A percentile compares a stretch with the other conserved stretches of the same genome.
Evolutionary conservation across 1,140 invertebrate genomes (phyloP).

Genomic region (Littorina saxatilis): DNA sequence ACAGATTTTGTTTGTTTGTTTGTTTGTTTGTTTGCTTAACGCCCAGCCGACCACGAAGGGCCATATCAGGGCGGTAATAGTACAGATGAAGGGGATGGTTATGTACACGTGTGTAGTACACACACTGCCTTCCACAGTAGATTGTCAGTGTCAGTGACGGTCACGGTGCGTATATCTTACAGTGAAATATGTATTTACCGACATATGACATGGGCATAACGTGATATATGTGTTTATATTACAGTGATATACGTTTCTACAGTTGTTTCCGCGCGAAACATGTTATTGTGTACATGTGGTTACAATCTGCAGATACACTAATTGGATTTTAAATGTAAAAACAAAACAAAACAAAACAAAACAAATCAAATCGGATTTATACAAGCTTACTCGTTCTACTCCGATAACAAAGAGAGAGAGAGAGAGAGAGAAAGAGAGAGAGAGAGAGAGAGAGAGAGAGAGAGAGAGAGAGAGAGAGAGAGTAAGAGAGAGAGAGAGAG

Average conservation of each 20-base stretch:
- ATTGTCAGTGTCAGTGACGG: background rate
- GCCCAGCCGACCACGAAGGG: too few species aligned
- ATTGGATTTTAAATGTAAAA: background rate
- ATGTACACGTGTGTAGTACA: background rate
- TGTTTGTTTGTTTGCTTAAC: too few species aligned
- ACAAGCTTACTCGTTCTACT: background rate
- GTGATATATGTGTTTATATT: too few species aligned
- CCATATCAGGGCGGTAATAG: too few species aligned
- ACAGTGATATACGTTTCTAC: too few species aligned
- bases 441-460: conserved; percentile 1
- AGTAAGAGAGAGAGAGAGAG: conserved; percentile 27
- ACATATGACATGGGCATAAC: too few species aligned
- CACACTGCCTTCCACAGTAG: conserved; percentile 8
- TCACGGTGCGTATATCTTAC: too few species aligned
- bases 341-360: background rate
- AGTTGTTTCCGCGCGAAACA: too few species aligned
- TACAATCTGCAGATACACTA: background rate
- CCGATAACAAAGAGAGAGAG: background rate
- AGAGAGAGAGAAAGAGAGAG: conserved; percentile 1
- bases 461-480: conserved; percentile 6
- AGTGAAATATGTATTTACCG: too few species aligned
- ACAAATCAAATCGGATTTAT: background rate
- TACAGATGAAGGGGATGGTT: background rate
- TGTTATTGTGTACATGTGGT: too few species aligned
- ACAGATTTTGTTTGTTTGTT: background rate